Evolutionary conservation across 2,113 vertebrate species (phyloP), one percentile per base, ranked within the genome.

Genomic region (Triplophysa tibetana): DNA sequence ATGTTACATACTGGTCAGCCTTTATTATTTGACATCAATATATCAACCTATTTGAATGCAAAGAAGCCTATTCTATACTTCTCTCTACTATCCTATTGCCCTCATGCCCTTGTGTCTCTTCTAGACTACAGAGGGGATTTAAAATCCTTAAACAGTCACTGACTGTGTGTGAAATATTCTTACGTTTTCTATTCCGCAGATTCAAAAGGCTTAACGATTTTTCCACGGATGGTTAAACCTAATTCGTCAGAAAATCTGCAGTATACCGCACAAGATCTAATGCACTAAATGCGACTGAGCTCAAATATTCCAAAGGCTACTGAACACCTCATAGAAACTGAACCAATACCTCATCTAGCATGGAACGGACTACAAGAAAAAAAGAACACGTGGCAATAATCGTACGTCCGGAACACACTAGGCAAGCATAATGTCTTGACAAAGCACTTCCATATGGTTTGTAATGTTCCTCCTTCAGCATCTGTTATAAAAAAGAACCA

Each of bases 361-460:
- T 45, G 58, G 58, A 23, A 62, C 58, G 26, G 58, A 29, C 61
- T 61, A 45, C 10, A 2, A 23, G n/a, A 33, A 16, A 58, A 29
- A 56, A 54, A 64, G 38, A 70, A 74, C 81, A 74, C 63, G 29
- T 50, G 78, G 62, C 69, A 17, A 61, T 38, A 8, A 17, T 67
- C 84, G 61, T 29, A 62, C 4, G 5, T 70, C 77, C 5, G 50
- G 65, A 50, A 26, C 70, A 75, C 70, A 74, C 79, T 60, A 64
- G 16, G 26, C 75, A 65, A 17, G 45, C 75, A 23, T 54, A 54
- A 48, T 43, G 33, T 60, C 52, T 29, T 63, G 62, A 23, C 24
- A 74, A 50, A 63, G 85, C 70, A 68, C 79, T 52, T 69, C 85
- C 75, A 52, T 77, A 76, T 54, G 75, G 62, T 13, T 23, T 38